Conservation (phyloP, 2,888 invertebrate genomes). For the Penaeus monodon region DNA sequence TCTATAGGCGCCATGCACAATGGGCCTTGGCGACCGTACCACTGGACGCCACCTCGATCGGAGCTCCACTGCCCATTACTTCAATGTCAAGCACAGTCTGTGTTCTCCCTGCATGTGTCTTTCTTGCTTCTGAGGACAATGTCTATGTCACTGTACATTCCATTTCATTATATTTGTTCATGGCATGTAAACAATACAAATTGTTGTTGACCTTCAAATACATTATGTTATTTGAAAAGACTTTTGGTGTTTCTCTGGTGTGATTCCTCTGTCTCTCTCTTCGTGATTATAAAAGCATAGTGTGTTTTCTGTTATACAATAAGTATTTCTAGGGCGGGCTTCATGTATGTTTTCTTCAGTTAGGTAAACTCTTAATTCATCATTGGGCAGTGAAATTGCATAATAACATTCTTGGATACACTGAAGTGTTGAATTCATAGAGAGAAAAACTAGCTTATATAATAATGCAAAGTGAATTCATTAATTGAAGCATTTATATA, state of each 20-base stretch:
- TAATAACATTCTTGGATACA: too few species aligned
- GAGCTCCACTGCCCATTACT: slow-evolving; percentile 60
- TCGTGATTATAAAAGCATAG: not conserved
- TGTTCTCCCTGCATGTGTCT: slow-evolving; percentile 63
- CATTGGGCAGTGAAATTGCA: too few species aligned
- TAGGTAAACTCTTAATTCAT: too few species aligned
- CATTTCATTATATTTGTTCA: slow-evolving; percentile 64
- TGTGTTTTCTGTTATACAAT: not conserved
- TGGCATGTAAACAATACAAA: slow-evolving; percentile 64
- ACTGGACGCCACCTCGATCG: slow-evolving; percentile 41
- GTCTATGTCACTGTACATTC: slow-evolving; percentile 62
- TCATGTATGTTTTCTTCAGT: too few species aligned
- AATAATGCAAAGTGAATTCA: not conserved
- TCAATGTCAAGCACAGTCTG: slow-evolving; percentile 62
- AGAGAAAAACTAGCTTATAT: not conserved
- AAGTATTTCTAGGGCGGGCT: not conserved
- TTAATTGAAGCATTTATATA: not conserved
- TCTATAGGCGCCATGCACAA: slow-evolving; percentile 46
- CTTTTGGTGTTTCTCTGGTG: slow-evolving; percentile 60
- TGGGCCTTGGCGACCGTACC: slow-evolving; percentile 47
- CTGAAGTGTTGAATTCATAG: too few species aligned
- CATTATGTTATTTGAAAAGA: slow-evolving; percentile 63
- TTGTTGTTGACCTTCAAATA: slow-evolving; percentile 65
- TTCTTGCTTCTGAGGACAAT: slow-evolving; percentile 64
- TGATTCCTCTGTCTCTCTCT: slow-evolving; percentile 35